Evolutionary conservation across 1,140 invertebrate genomes (phyloP).

Genomic region (Temnothorax longispinosus): DNA sequence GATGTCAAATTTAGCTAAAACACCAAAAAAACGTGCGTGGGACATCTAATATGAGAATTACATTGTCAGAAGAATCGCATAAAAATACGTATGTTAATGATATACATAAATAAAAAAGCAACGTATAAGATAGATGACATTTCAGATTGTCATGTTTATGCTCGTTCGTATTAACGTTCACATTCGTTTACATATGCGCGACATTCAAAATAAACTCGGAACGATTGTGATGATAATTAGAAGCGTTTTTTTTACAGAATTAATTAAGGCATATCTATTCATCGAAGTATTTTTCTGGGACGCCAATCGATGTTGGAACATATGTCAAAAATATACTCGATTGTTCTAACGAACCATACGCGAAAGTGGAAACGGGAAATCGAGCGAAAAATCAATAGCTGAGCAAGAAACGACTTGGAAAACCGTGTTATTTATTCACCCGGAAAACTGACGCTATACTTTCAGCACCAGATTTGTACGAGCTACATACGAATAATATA

Average conservation of each 20-base stretch:
- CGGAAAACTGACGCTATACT: background rate
- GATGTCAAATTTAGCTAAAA: background rate
- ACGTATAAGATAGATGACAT: background rate
- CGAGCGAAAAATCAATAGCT: constrained; percentile 55
- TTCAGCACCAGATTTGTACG: background rate
- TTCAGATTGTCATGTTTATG: background rate
- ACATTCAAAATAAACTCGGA: background rate
- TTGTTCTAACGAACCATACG: constrained; percentile 72
- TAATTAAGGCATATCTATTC: background rate
- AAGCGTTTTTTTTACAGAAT: background rate
- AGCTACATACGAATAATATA: no score
- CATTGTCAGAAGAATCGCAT: background rate
- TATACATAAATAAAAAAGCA: constrained; percentile 23
- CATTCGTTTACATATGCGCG: background rate
- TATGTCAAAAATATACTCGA: background rate
- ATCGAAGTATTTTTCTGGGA: background rate
- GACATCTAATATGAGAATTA: background rate
- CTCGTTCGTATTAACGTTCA: background rate
- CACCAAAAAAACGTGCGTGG: background rate
- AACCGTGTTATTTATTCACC: constrained; percentile 52
- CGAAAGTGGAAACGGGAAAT: constrained; percentile 78
- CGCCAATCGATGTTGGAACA: background rate
- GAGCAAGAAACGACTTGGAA: constrained; percentile 61
- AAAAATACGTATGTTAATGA: constrained; percentile 23
- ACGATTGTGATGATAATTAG: background rate